Evolutionary conservation across 2,888 invertebrate species (phyloP), one percentile per base, ranked within the genome.

Genomic region (Chrysomela aeneicollis): DNA sequence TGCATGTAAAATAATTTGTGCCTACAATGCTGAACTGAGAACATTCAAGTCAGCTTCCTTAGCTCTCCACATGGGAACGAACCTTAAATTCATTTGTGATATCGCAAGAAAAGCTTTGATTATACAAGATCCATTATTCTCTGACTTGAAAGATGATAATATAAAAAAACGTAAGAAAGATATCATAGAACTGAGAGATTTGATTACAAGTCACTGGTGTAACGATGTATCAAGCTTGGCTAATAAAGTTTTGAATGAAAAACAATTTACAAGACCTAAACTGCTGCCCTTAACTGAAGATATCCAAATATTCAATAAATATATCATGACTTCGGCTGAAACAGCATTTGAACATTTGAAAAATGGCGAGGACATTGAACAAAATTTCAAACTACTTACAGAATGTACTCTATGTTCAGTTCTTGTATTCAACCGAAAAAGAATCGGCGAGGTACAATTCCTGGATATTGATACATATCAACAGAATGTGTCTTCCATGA

Each of bases 391-490:
- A 35, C 6, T 35, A 2, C 35, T 35, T 35, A 10, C 35, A 6
- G 35, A 26, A 47, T 47, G 47, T 47, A 17, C 17, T 6, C 17
- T 47, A 47, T 10, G 17, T 17, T 47, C 10, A 5, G 17, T 10
- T 10, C 12, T 35, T 10, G 6, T 35, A 32, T 66, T 69, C 51
- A 67, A 67, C 26, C 19, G 57, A 22, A 59, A 30, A 59, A 47
- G 59, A 50, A 55, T 64, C 42, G 59, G 57, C 52, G 53, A 61
- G 22, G 57, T 66, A 9, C 57, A 60, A 15, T 62, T 53, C 49
- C 58, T 59, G 18, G 57, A 66, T 46, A 50, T 59, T 19, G 50
- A 46, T 19, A 53, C 58, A 0, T 67, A 61, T 26, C 46, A 64
- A 52, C 42, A 22, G n/a, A 50, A 49, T 59, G 10, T 18, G 22